Base-by-base conservation (phyloP, 2,113 vertebrate species). In the Alligator sinensis region DNA sequence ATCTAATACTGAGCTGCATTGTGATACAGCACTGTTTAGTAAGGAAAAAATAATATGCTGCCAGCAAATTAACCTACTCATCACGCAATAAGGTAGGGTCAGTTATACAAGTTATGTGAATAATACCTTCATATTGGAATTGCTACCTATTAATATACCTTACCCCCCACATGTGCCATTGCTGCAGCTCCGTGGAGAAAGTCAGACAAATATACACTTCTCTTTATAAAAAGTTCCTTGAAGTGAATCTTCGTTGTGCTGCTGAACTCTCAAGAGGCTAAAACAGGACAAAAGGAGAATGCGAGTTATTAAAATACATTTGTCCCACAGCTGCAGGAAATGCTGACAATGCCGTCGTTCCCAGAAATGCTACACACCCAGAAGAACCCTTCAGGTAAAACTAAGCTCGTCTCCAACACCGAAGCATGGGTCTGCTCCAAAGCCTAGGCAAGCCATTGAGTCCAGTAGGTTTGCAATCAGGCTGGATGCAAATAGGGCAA, bases 351-450 rank as follows among this genome's bases (percentile, higher is more conserved):
- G 89, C 14, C 27, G 2, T 84, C 17, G 22, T 22, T 22, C 72
- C 76, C 82, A 82, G 74, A 83, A 83, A 57, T 15, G 3, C 28
- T 68, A 62, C 34, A 11, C 25, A 57, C 14, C 77, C 77, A 38
- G 22, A 92, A 55, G 79, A 92, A 25, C 13, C 75, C 70, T 83
- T 60, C 8, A 92, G 93, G 97, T 97, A 94, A 96, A 94, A 30
- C 54, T 70, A 63, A 76, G 90, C 28, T 25, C 24, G 24, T 22
- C 25, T 85, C 30, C 72, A 57, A 76, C 27, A 75, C 18, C 61
- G 82, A 88, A 89, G 22, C 21, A 38, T 16, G 28, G 72, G 63
- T 11, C 91, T 79, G 16, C 19, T 89, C 60, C n/a, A 76, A 21
- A 92, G 17, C 63, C 68, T 27, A n/a, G 8, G 34, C 2, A 75